A percentile compares a stretch with the other conserved stretches of the same genome.
Conservation (phyloP, 2,113 vertebrate species). For the Elephas maximus region DNA sequence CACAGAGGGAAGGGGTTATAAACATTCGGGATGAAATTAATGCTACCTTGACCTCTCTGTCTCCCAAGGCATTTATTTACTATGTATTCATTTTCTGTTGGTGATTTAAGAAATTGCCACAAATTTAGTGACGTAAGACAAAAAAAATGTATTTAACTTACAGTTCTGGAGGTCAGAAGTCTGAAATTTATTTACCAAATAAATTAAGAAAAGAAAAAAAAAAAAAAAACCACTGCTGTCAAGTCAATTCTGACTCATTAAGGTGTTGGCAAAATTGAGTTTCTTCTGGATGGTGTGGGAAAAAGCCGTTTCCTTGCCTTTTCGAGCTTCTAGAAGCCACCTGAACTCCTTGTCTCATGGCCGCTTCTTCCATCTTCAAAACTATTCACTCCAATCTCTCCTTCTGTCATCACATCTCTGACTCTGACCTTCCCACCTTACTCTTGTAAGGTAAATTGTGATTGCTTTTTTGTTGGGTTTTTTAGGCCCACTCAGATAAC, state of each 20-base stretch:
- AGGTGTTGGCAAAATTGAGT: neutral
- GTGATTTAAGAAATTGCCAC: neutral
- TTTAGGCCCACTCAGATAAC: neutral
- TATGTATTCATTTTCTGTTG: neutral
- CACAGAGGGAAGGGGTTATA: neutral
- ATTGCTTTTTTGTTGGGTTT: too few relatives aligned
- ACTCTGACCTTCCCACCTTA: neutral
- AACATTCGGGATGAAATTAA: neutral
- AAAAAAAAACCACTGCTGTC: too few relatives aligned
- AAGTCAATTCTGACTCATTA: too few relatives aligned
- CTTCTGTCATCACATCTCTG: neutral
- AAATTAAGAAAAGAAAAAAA: neutral
- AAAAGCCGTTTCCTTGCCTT: neutral
- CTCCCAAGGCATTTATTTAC: neutral
- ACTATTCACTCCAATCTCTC: rapidly evolving
- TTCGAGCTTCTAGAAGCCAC: neutral
- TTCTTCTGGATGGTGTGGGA: neutral
- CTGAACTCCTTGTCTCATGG: neutral
- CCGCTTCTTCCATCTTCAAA: neutral
- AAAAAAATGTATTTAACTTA: neutral
- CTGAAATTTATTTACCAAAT: neutral
- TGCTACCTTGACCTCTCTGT: neutral
- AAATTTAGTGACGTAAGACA: constrained; percentile 1
- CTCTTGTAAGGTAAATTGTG: neutral
- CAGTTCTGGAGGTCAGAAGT: neutral